Evolutionary conservation across 2,113 vertebrate genomes (phyloP).

Genomic region (Archilochus colubris): DNA sequence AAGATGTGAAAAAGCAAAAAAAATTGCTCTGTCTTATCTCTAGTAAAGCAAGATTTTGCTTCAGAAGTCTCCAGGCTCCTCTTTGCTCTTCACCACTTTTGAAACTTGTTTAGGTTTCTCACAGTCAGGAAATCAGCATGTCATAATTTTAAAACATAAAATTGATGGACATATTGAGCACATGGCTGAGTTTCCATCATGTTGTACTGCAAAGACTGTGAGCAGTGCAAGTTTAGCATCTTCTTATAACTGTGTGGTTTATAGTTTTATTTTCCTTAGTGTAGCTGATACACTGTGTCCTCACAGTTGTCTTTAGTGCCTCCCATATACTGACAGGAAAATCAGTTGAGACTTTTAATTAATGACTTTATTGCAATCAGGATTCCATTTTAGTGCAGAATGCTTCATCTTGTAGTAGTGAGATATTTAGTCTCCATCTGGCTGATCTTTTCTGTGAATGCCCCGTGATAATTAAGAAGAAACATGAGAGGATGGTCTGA

Average conservation of each 20-base stretch:
- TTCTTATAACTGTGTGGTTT: background rate
- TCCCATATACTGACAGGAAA: conserved; percentile 15
- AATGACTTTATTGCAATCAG: conserved; percentile 70
- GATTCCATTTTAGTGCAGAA: conserved; percentile 59
- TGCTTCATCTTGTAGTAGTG: conserved; percentile 61
- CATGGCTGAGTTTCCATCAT: background rate
- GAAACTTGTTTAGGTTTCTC: background rate
- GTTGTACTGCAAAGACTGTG: background rate
- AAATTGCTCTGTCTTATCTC: background rate
- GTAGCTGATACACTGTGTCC: background rate
- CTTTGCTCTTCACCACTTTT: background rate
- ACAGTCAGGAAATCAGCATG: background rate
- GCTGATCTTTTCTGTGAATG: conserved; percentile 57
- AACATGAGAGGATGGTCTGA: conserved; percentile 37
- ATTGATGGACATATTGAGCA: background rate
- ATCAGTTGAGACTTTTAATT: conserved; percentile 60
- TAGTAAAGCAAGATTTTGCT: background rate
- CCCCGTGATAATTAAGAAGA: conserved; percentile 64
- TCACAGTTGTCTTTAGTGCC: conserved; percentile 36
- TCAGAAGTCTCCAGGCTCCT: background rate
- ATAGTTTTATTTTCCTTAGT: background rate
- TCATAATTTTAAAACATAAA: background rate
- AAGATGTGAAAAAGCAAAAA: background rate
- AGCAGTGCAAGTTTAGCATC: background rate
- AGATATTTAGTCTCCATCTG: conserved; percentile 75